Evolutionary conservation across 2,797 vertebrate genomes (phyloP), one percentile per base, ranked within the genome.

Genomic region (Pangasius mekongensis): DNA sequence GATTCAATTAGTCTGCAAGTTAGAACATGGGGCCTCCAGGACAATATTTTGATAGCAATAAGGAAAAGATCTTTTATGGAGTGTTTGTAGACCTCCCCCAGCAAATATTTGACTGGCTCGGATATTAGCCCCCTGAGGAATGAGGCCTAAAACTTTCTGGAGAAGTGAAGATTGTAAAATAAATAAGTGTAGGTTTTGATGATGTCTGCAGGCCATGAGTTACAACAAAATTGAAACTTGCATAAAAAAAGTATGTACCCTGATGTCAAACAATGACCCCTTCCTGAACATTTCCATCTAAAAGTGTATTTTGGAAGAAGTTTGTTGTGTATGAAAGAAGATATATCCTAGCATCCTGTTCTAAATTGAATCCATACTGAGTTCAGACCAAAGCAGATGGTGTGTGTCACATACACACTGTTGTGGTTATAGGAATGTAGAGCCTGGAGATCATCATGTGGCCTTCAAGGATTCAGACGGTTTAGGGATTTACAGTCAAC

Each of bases 11-110:
- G 92, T 94, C 85, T 92, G 88, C 54, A 92, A 91, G 91, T 93
- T 93, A 91, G 84, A 94, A 89, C 89, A 87, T 10, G 58, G 81
- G 92, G 90, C 88, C 94, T 92, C 87, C 90, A 92, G 93, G 93
- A 94, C 92, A 96, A 95, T 96, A 94, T 96, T 96, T 95, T 95
- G 92, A 94, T 92, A 94, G 94, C 90, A 94, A 92, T 94, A 94
- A 95, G 94, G 91, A 91, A 94, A 94, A 93, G 92, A 93, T 94
- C 92, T 92, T 93, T 94, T 94, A 93, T 91, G 91, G 92, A 91
- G 91, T 93, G 92, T 93, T 94, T 94, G 92, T 91, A 91, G 92
- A 90, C 91, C 93, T 93, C 91, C 91, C 87, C 87, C 33, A 92
- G 94, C 91, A 96, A 95, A 96, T 96, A 95, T 95, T 95, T 96